These are phyloP conservation scores for Machimus atricapillus DNA, from an alignment of 2,888 invertebrate genomes.

Conservation along the genomic window DNA sequence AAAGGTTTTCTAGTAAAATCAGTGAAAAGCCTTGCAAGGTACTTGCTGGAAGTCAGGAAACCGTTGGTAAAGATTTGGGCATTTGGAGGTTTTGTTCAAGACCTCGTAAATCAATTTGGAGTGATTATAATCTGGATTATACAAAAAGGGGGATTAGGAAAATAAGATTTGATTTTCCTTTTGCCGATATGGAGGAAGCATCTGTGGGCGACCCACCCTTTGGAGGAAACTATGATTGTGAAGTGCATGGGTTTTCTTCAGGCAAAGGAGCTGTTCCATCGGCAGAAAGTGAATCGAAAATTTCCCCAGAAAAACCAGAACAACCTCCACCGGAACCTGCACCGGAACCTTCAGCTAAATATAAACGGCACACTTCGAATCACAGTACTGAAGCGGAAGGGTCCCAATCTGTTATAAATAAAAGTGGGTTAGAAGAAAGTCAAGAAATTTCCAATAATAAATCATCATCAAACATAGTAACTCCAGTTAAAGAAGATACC, in stretches of 20 bases:
- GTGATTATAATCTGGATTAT: neutral
- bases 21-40: neutral
- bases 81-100: neutral
- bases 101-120: neutral
- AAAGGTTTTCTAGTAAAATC: neutral
- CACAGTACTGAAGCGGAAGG: neutral
- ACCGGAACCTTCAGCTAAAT: neutral
- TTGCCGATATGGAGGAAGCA: neutral
- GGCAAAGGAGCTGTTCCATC: neutral
- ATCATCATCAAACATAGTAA: neutral
- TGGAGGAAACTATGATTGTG: neutral
- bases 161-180: neutral
- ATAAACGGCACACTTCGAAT: neutral
- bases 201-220: neutral
- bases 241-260: neutral
- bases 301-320: neutral
- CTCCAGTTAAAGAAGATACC: neutral
- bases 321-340: neutral
- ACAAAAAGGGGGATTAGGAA: neutral
- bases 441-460: neutral
- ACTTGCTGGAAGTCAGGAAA: neutral
- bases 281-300: neutral
- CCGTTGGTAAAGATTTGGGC: neutral
- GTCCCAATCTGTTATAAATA: neutral
- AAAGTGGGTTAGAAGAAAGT: neutral